Evolutionary conservation across 2,797 vertebrate genomes (phyloP).

Genomic region (Adrianichthys oophorus): DNA sequence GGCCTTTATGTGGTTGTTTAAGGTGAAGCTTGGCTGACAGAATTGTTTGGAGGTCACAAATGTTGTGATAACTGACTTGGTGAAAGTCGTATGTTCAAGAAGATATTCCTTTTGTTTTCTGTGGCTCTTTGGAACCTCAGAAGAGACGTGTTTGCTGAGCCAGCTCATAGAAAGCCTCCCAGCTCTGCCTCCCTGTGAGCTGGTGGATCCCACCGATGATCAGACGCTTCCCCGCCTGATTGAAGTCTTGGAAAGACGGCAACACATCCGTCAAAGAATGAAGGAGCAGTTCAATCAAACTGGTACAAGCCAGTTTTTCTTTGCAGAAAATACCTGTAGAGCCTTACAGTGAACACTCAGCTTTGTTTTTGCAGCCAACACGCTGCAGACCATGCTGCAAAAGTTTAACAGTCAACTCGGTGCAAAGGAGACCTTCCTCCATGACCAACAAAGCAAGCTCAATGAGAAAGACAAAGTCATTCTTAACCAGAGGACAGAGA

Average conservation of each 20-base stretch:
- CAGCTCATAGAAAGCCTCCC: conserved; percentile 86
- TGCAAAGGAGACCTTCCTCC: conserved; percentile 83
- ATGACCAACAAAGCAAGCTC: conserved; percentile 81
- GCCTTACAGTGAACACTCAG: background rate
- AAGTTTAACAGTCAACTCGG: conserved; percentile 81
- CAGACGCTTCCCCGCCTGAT: conserved; percentile 86
- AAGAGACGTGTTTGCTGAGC: conserved; percentile 64
- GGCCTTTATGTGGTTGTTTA: background rate
- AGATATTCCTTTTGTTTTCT: background rate
- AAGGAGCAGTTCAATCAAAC: conserved; percentile 82
- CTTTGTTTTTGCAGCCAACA: conserved; percentile 59
- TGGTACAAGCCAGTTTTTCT: conserved; percentile 59
- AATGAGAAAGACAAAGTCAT: conserved; percentile 87
- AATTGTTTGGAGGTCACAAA: no score
- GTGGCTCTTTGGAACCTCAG: conserved; percentile 34
- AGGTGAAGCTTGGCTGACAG: no score
- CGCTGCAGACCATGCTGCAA: conserved; percentile 82
- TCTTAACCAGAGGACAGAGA: conserved; percentile 80
- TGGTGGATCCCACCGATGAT: conserved; percentile 87
- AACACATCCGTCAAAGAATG: conserved; percentile 80
- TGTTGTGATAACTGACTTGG: no score
- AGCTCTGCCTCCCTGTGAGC: conserved; percentile 82
- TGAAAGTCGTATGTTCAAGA: no score
- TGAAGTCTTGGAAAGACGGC: conserved; percentile 86
- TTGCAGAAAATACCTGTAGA: background rate